phyloP scores from a whole-genome alignment of 2,888 invertebrate species.

The Habroteleia sp. region DNA sequence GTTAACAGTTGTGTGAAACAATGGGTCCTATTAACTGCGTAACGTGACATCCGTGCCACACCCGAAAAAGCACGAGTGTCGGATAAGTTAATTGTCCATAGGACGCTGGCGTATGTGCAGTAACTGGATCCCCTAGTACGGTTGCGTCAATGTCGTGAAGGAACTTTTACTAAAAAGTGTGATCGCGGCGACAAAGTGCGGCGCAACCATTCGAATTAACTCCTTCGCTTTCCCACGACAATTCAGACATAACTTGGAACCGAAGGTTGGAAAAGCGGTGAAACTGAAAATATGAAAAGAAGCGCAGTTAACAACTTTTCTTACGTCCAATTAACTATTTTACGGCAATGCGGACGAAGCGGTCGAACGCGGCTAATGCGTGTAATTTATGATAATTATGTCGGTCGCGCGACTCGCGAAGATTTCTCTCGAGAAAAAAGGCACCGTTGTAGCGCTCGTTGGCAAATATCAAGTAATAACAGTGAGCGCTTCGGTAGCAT shows the following conservation, averaged over 20 bases:
- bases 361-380: slow-evolving; percentile 27
- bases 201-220: no score
- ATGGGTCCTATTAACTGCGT: slow-evolving; percentile 21
- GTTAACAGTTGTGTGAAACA: no score
- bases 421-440: slow-evolving; percentile 55
- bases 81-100: slow-evolving; percentile 25
- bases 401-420: slow-evolving; percentile 43
- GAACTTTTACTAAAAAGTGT: not conserved
- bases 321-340: slow-evolving; percentile 34
- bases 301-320: slow-evolving; percentile 15
- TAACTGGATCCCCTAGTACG: not conserved
- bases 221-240: not conserved
- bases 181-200: not conserved
- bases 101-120: not conserved
- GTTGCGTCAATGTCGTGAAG: not conserved
- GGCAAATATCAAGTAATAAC: slow-evolving; percentile 53
- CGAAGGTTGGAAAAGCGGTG: slow-evolving; percentile 15
- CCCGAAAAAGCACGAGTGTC: slow-evolving; percentile 10
- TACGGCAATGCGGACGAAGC: slow-evolving; percentile 18
- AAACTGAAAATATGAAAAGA: slow-evolving; percentile 24
- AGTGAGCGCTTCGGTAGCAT: slow-evolving; percentile 34
- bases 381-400: slow-evolving; percentile 47
- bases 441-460: slow-evolving; percentile 1
- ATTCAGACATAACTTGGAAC: slow-evolving; percentile 1
- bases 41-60: slow-evolving; percentile 16